These are phyloP conservation scores for Enteromius argenteus DNA, from an alignment of 2,797 vertebrate species.

Conservation along the genomic window DNA sequence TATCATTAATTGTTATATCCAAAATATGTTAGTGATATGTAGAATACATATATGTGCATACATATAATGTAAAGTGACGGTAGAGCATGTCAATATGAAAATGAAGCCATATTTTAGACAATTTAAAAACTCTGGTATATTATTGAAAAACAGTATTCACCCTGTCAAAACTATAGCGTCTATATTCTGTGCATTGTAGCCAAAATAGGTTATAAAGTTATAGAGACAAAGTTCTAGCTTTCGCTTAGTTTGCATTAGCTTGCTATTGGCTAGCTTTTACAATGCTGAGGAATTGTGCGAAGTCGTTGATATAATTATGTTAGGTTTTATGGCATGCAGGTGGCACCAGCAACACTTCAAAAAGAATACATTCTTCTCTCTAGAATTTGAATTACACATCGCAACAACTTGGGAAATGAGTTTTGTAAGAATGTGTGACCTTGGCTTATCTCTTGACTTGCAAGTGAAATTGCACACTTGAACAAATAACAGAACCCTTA, in stretches of 20 bases:
- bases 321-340: conserved; percentile 16
- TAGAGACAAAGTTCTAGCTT: neutral
- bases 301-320: conserved; percentile 18
- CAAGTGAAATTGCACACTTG: conserved; percentile 20
- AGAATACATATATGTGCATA: neutral
- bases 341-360: conserved; percentile 16
- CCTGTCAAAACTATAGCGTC: neutral
- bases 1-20: neutral
- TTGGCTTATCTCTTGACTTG: conserved; percentile 16
- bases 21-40: neutral
- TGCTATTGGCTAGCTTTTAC: conserved; percentile 14
- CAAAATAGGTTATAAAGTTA: neutral
- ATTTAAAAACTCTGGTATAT: neutral
- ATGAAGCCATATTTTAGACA: neutral
- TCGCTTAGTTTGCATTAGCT: neutral
- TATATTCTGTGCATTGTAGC: neutral
- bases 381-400: conserved; percentile 31
- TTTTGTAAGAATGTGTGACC: conserved; percentile 15
- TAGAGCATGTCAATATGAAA: neutral
- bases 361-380: conserved; percentile 11
- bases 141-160: neutral
- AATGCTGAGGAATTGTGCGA: conserved; percentile 35
- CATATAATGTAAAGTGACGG: neutral
- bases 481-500: conserved; percentile 20
- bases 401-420: conserved; percentile 21